These are phyloP conservation scores for Saturnia pavonia DNA, from an alignment of 2,888 invertebrate genomes.

Conservation along the genomic window DNA sequence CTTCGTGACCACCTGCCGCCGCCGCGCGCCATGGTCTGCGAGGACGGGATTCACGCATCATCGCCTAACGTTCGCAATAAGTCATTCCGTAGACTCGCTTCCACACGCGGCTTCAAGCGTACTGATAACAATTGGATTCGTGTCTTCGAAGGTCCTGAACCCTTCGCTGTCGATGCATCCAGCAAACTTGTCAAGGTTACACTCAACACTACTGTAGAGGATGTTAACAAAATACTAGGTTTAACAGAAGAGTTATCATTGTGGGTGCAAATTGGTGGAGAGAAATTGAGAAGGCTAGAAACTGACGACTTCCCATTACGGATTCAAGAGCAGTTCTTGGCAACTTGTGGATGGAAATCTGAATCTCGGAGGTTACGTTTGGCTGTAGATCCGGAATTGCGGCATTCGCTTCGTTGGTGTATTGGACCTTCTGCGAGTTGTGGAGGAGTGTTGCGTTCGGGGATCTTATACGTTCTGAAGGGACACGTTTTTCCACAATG, in stretches of 20 bases:
- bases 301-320: slow-evolving; percentile 80
- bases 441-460: slow-evolving; percentile 68
- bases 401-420: slow-evolving; percentile 83
- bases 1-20: slow-evolving; percentile 65
- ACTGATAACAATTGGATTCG: slow-evolving; percentile 82
- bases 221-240: slow-evolving; percentile 74
- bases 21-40: slow-evolving; percentile 74
- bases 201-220: slow-evolving; percentile 80
- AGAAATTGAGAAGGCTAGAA: slow-evolving; percentile 78
- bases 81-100: slow-evolving; percentile 76
- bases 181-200: slow-evolving; percentile 81
- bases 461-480: slow-evolving; percentile 83
- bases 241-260: slow-evolving; percentile 73
- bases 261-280: slow-evolving; percentile 82
- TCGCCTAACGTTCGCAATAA: slow-evolving; percentile 71
- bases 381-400: slow-evolving; percentile 85
- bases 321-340: slow-evolving; percentile 83
- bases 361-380: slow-evolving; percentile 81
- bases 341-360: slow-evolving; percentile 82
- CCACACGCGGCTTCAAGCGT: slow-evolving; percentile 75
- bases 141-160: slow-evolving; percentile 81
- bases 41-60: slow-evolving; percentile 75
- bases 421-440: slow-evolving; percentile 80
- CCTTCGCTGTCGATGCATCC: slow-evolving; percentile 74
- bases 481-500: slow-evolving; percentile 87